These are phyloP conservation scores for Stichodactyla mertensii DNA, from an alignment of 64 coral and sea anemone genomes.

Conservation along the genomic window DNA sequence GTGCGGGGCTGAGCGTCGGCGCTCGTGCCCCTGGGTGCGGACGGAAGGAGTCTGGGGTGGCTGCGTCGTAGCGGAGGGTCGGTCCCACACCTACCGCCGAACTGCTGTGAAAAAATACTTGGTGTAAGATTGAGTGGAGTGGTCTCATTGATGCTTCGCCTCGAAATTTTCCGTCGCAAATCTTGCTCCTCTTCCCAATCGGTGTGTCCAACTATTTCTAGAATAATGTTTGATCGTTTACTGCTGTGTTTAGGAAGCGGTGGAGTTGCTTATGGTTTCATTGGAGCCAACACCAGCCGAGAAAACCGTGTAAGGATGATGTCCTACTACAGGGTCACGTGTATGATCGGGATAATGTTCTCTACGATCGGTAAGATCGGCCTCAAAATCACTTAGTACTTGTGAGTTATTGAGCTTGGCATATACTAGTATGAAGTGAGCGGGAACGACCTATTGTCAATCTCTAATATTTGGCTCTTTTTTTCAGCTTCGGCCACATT, in stretches of 20 bases:
- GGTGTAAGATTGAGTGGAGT: no score
- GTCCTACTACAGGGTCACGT: conserved; percentile 54
- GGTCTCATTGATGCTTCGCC: no score
- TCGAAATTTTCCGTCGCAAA: no score
- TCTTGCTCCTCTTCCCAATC: background rate
- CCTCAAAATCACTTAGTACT: background rate
- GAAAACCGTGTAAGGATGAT: conserved; percentile 55
- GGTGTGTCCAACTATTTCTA: background rate
- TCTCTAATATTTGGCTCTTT: background rate
- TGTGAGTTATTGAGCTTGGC: background rate
- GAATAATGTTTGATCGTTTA: background rate
- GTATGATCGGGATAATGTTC: conserved; percentile 52
- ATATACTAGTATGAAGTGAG: background rate
- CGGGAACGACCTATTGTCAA: background rate
- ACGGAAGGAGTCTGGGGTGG: no score
- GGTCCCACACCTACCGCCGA: no score
- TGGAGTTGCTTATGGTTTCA: conserved; percentile 67
- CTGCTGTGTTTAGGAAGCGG: conserved; percentile 37
- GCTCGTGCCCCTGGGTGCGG: no score
- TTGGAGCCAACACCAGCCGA: conserved; percentile 54
- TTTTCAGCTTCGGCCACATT: conserved; percentile 38
- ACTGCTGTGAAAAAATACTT: no score
- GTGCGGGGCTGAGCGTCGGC: no score
- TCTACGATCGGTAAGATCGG: conserved; percentile 52
- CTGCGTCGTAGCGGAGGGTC: no score